Conservation (phyloP, 2,113 vertebrate species). For the Irena cyanogastra region DNA sequence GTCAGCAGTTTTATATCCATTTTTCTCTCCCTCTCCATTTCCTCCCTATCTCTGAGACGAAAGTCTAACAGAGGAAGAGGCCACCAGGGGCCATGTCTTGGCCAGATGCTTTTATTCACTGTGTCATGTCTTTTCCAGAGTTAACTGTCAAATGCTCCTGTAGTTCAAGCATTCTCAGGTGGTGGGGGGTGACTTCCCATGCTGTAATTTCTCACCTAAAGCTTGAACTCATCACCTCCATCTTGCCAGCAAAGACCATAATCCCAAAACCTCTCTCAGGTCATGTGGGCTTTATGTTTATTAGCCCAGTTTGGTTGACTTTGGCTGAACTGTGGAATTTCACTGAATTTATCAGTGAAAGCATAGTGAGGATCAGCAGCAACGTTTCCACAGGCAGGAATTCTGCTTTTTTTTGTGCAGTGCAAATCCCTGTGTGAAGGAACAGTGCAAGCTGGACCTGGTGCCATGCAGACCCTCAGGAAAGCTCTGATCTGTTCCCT, state of each 20-base stretch:
- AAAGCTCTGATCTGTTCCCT: background rate
- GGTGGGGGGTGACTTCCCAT: background rate
- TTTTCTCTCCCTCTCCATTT: constrained; percentile 47
- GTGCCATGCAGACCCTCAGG: background rate
- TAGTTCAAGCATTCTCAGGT: background rate
- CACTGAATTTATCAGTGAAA: background rate
- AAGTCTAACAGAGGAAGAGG: constrained; percentile 21
- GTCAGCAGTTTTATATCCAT: constrained; percentile 55
- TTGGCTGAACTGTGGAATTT: background rate
- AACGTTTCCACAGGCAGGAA: rapidly evolving
- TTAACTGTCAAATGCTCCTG: constrained; percentile 2
- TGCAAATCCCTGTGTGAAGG: background rate
- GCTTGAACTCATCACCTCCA: background rate
- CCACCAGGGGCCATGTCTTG: constrained; percentile 37
- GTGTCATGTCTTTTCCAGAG: constrained; percentile 23
- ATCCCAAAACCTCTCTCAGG: background rate
- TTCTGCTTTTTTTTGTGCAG: background rate
- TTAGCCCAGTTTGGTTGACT: background rate
- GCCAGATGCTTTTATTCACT: constrained; percentile 44
- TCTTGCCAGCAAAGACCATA: background rate
- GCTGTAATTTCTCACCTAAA: background rate
- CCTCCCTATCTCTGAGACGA: background rate
- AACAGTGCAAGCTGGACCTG: background rate
- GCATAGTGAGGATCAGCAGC: rapidly evolving
- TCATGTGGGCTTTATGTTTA: rapidly evolving